A percentile compares a stretch with the other conserved stretches of the same genome.
phyloP scores from a whole-genome alignment of 2,113 vertebrate species.

The Cichladusa arquata region DNA sequence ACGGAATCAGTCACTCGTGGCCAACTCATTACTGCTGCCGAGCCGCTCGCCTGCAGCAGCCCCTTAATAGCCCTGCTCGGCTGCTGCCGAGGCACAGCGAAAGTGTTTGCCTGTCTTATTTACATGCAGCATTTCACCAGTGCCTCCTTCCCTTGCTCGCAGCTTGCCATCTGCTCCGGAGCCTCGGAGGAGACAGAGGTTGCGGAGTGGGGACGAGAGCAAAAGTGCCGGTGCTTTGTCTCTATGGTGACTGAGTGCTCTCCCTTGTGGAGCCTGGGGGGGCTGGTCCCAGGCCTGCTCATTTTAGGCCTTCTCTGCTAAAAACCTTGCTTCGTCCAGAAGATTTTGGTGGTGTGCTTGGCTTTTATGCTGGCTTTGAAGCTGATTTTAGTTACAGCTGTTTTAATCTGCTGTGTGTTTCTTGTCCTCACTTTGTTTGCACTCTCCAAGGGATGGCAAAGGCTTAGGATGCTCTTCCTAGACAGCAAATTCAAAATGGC shows the following conservation, averaged over 20 bases:
- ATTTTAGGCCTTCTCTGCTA: neutral
- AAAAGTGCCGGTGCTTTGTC: neutral
- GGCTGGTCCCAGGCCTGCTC: neutral
- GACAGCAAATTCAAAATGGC: neutral
- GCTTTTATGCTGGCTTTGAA: neutral
- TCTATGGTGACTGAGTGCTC: slow-evolving; percentile 33
- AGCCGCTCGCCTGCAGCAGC: slow-evolving; percentile 46
- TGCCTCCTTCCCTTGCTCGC: neutral
- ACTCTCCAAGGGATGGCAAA: neutral
- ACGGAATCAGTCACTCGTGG: slow-evolving; percentile 37
- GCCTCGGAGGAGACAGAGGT: neutral
- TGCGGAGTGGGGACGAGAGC: neutral
- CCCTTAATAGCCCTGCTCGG: slow-evolving; percentile 3
- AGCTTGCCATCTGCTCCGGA: slow-evolving; percentile 28
- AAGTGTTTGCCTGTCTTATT: slow-evolving; percentile 45
- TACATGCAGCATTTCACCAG: slow-evolving; percentile 50
- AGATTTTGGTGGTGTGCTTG: neutral
- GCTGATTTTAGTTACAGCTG: neutral
- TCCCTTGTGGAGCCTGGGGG: neutral
- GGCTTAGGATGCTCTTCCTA: neutral
- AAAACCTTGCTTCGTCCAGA: neutral
- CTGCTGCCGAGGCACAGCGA: neutral
- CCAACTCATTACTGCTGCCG: slow-evolving; percentile 49
- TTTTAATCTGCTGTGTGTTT: neutral
- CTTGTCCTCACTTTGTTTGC: neutral